These are phyloP conservation scores for Ochotona princeps DNA, from an alignment of 2,113 vertebrate species.

Conservation along the genomic window DNA sequence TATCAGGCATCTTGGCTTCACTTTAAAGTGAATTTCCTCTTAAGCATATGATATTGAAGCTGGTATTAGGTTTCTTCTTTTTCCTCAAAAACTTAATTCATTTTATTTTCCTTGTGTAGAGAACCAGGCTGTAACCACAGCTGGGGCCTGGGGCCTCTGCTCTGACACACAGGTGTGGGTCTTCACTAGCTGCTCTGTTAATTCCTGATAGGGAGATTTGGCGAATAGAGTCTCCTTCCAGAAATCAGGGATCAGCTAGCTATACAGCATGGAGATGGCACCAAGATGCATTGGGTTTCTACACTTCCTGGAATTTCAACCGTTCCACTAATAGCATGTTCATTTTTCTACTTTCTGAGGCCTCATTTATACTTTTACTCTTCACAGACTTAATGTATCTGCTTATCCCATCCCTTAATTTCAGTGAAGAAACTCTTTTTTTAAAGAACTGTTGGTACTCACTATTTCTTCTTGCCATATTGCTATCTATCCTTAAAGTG, in stretches of 20 bases:
- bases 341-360: background rate
- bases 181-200: too few species aligned
- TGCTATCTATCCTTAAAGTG: background rate
- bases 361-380: background rate
- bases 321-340: background rate
- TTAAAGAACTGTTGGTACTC: background rate
- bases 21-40: slow-evolving; percentile 56
- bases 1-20: background rate
- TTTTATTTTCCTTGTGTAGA: too few species aligned
- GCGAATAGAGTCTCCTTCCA: too few species aligned
- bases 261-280: too few species aligned
- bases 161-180: too few species aligned
- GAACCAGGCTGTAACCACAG: too few species aligned
- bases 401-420: background rate
- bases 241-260: too few species aligned
- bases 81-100: too few species aligned
- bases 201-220: too few species aligned
- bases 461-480: background rate
- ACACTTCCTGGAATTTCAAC: slow-evolving; percentile 36
- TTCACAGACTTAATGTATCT: background rate
- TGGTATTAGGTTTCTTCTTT: background rate
- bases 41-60: slow-evolving; percentile 1
- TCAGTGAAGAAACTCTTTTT: background rate
- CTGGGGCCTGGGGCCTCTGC: too few species aligned
- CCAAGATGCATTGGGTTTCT: background rate